A percentile compares a stretch with the other conserved stretches of the same genome.
Evolutionary conservation across 2,888 invertebrate genomes (phyloP).

Genomic region (Prosapia bicincta): DNA sequence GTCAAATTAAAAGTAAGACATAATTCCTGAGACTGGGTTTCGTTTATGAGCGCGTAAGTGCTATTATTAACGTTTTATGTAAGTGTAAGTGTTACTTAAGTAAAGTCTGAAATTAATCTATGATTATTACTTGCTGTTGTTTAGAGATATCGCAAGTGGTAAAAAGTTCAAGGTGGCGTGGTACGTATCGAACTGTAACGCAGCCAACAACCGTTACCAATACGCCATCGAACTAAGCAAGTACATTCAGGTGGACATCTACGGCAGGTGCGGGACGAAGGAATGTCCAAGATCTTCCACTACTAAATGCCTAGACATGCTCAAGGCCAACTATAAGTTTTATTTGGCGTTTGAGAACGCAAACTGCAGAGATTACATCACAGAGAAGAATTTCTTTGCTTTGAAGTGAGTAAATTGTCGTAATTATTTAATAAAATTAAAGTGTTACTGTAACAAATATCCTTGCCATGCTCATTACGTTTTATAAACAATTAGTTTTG

Average conservation of each 20-base stretch:
- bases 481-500: no score
- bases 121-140: no score
- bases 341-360: background rate
- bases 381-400: background rate
- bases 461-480: no score
- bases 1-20: no score
- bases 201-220: conserved; percentile 51
- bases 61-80: no score
- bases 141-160: conserved; percentile 38
- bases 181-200: conserved; percentile 59
- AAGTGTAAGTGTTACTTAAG: no score
- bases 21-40: no score
- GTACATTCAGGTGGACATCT: conserved; percentile 51
- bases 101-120: no score
- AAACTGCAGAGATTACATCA: background rate
- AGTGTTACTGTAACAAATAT: no score
- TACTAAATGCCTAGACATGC: conserved; percentile 49
- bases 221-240: conserved; percentile 55
- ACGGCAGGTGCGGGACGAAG: conserved; percentile 51
- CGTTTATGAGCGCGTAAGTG: no score
- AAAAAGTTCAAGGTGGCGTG: conserved; percentile 54
- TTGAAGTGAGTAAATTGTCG: conserved; percentile 14
- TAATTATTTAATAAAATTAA: no score
- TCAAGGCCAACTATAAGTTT: conserved; percentile 49
- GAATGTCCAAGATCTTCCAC: conserved; percentile 50